Base-by-base conservation (phyloP, 2,888 invertebrate species). In the Melanotus villosus region DNA sequence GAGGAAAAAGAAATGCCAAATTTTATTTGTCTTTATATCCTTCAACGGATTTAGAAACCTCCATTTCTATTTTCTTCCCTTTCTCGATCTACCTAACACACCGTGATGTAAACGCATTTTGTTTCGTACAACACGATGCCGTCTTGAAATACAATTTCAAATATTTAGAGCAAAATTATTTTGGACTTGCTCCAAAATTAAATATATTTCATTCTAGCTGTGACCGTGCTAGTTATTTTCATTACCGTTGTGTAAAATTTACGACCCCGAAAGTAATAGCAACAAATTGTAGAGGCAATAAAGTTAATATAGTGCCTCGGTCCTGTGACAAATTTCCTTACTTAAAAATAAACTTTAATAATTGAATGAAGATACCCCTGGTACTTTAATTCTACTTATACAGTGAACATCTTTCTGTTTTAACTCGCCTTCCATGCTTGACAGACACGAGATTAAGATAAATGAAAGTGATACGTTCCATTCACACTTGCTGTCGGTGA, bases 251-350 rank as follows among this genome's bases (percentile, higher is more conserved):
- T 74, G 66, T 72, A 63, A 75, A 76, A 78, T 79, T 77, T 78
- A 78, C 77, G 74, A 73, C 71, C 66, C 74, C 69, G 71, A 69
- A 73, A 75, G 74, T 78, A 77, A 77, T 78, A 75, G 77, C 75
- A 75, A 78, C 78, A 78, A 78, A 79, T 79, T 79, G 77, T 78
- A 73, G 67, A 63, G 69, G 76, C 66, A 76, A 77, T 78, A 76
- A 78, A 78, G 68, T 66, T 77, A 73, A 77, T 71, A 73, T 77
- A 77, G 52, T 26, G 54, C 23, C 26, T 5, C 4, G 10, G n/a
- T 10, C 30, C 6, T 9, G 18, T 34, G 34, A 52, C 18, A 52
- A 32, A 32, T 12, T 18, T 32, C 16, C 3, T 12, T 2, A 12
- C 9, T 2, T 26, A 26, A 23, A 47, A 21, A 43, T 6, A 43